Percentiles rank a stretch among this genome's conserved stretches.
These are phyloP conservation scores for Hybos culiciformis DNA, from an alignment of 2,888 invertebrate species.

Conservation along the genomic window DNA sequence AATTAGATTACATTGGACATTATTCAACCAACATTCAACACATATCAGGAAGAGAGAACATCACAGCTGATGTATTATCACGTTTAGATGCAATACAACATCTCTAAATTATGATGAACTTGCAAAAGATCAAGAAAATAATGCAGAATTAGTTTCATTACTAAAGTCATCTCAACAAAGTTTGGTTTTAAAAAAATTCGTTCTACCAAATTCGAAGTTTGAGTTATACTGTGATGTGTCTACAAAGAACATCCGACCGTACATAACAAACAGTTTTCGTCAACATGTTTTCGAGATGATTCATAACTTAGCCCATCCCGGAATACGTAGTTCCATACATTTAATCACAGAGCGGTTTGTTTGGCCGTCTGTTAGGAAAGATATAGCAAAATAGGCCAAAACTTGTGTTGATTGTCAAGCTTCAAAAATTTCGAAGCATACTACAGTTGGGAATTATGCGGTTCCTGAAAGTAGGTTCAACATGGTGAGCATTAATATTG, in stretches of 20 bases:
- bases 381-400: not conserved
- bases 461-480: constrained; percentile 14
- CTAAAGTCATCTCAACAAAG: too few relatives aligned
- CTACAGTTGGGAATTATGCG: not conserved
- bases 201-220: too few relatives aligned
- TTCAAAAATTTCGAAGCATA: not conserved
- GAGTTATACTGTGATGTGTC: constrained; percentile 11
- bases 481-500: constrained; percentile 31
- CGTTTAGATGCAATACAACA: constrained; percentile 10
- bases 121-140: constrained; percentile 9
- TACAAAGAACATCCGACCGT: constrained; percentile 9
- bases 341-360: constrained; percentile 7
- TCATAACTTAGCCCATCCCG: constrained; percentile 13
- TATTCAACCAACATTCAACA: too few relatives aligned
- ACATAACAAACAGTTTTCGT: constrained; percentile 11
- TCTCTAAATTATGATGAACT: constrained; percentile 10
- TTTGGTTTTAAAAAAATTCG: too few relatives aligned
- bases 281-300: constrained; percentile 9
- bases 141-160: constrained; percentile 11
- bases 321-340: constrained; percentile 4
- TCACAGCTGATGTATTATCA: too few relatives aligned
- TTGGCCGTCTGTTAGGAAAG: constrained; percentile 9
- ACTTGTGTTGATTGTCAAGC: too few relatives aligned
- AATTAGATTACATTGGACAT: too few relatives aligned
- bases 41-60: too few relatives aligned